Percentiles rank a stretch among this genome's conserved stretches.
Evolutionary conservation across 2,797 vertebrate species (phyloP).

Genomic region (Mycteria americana): DNA sequence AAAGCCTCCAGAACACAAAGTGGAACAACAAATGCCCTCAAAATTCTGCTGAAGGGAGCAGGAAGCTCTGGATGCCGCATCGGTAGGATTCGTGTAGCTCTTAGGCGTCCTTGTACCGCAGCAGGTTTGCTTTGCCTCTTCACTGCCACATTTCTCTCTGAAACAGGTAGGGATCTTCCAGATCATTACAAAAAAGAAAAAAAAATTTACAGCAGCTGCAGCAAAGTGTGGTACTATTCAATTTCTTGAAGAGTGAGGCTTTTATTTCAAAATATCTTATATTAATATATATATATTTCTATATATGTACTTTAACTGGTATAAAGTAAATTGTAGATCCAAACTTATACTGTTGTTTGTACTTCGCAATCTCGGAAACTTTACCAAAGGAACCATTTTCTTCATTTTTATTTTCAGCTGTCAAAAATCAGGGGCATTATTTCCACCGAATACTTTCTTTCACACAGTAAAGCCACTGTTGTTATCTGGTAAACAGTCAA

Average conservation of each 20-base stretch:
- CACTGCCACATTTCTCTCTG: constrained; percentile 38
- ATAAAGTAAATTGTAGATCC: constrained; percentile 79
- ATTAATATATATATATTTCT: constrained; percentile 74
- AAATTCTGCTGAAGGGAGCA: constrained; percentile 53
- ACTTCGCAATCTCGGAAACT: constrained; percentile 54
- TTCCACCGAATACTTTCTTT: constrained; percentile 47
- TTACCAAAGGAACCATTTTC: constrained; percentile 63
- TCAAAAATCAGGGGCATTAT: constrained; percentile 50
- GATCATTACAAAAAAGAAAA: constrained; percentile 45
- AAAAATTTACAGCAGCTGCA: constrained; percentile 61
- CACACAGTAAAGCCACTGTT: constrained; percentile 69
- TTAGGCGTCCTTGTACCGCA: constrained; percentile 55
- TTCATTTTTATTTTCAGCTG: constrained; percentile 52
- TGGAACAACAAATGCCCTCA: constrained; percentile 65
- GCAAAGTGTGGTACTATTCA: constrained; percentile 71
- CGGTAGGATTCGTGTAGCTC: constrained; percentile 35
- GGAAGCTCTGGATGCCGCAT: constrained; percentile 65
- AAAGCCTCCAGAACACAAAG: constrained; percentile 76
- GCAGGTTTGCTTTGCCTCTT: constrained; percentile 56
- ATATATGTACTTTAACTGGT: constrained; percentile 77
- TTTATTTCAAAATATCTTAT: constrained; percentile 81
- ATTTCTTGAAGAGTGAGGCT: constrained; percentile 73
- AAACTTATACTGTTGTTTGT: constrained; percentile 59
- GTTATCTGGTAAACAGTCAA: constrained; percentile 72
- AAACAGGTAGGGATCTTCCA: constrained; percentile 60